These are phyloP conservation scores for Rhopalosiphum maidis DNA, from an alignment of 1,140 invertebrate genomes.

Conservation along the genomic window DNA sequence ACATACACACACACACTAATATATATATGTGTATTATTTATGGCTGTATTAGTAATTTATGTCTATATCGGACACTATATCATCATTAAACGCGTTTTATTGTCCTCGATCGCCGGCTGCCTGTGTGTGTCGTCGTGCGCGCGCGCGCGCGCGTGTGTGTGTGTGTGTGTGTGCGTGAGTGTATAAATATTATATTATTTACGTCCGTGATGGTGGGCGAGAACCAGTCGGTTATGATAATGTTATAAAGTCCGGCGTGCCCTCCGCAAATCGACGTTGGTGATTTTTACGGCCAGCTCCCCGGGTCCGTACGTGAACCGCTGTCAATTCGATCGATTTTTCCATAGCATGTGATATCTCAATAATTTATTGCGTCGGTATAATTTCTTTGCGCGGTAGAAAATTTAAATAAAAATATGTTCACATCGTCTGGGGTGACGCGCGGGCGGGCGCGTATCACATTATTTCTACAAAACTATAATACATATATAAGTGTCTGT, in stretches of 20 bases:
- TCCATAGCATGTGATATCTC: not conserved
- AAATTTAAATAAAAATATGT: too few relatives aligned
- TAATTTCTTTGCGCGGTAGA: too few relatives aligned
- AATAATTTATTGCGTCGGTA: not conserved
- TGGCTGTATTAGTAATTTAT: conserved; percentile 10
- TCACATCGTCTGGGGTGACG: too few relatives aligned
- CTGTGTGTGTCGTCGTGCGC: too few relatives aligned
- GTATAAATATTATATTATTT: not conserved
- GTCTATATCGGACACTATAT: conserved; percentile 12
- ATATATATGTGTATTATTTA: not conserved
- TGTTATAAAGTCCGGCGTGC: not conserved
- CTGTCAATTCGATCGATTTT: not conserved
- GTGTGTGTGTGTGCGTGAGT: not conserved
- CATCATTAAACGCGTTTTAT: conserved; percentile 42
- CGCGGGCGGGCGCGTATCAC: too few relatives aligned
- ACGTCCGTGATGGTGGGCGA: not conserved
- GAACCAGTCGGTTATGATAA: not conserved
- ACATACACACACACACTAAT: not conserved
- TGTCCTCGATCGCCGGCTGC: not conserved
- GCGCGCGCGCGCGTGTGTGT: too few relatives aligned
- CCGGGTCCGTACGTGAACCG: not conserved
- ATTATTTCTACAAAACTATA: too few relatives aligned
- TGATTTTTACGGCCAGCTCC: not conserved
- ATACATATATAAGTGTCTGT: too few relatives aligned
- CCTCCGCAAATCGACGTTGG: not conserved